A percentile compares a stretch with the other conserved stretches of the same genome.
Conservation (phyloP, 2,113 vertebrate genomes). For the Eclectus roratus region DNA sequence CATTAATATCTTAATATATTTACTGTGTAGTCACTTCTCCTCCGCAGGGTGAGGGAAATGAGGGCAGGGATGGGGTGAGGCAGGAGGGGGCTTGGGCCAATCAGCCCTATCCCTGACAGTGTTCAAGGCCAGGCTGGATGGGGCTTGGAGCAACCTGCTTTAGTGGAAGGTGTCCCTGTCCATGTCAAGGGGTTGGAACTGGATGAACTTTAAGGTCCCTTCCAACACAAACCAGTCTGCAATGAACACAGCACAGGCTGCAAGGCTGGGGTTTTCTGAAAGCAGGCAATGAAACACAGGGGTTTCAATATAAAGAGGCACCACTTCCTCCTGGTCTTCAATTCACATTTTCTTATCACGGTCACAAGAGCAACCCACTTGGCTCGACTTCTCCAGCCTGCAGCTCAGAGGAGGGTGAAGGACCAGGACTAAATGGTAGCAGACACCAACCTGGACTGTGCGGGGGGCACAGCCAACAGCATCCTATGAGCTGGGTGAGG, state of each 20-base stretch:
- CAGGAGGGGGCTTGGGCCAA: neutral
- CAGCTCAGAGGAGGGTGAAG: neutral
- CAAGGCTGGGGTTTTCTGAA: neutral
- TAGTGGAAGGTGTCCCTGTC: neutral
- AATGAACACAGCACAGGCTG: neutral
- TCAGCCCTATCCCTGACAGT: neutral
- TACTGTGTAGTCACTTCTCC: neutral
- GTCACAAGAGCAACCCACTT: neutral
- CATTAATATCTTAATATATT: slow-evolving; percentile 28
- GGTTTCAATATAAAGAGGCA: neutral
- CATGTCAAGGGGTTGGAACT: neutral
- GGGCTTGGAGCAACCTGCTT: neutral
- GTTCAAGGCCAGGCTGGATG: neutral
- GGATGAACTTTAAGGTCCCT: neutral
- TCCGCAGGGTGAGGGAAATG: neutral
- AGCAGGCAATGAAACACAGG: neutral
- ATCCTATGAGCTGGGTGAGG: rapidly evolving
- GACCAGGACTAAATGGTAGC: neutral
- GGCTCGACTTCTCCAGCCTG: neutral
- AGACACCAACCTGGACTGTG: neutral
- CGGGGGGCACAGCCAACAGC: rapidly evolving
- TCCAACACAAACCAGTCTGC: neutral
- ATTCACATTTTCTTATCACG: neutral
- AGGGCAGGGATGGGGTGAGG: neutral
- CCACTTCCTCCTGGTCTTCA: neutral